A percentile compares a stretch with the other conserved stretches of the same genome.
Evolutionary conservation across 2,888 invertebrate genomes (phyloP).

Genomic region (Julus scanicus): DNA sequence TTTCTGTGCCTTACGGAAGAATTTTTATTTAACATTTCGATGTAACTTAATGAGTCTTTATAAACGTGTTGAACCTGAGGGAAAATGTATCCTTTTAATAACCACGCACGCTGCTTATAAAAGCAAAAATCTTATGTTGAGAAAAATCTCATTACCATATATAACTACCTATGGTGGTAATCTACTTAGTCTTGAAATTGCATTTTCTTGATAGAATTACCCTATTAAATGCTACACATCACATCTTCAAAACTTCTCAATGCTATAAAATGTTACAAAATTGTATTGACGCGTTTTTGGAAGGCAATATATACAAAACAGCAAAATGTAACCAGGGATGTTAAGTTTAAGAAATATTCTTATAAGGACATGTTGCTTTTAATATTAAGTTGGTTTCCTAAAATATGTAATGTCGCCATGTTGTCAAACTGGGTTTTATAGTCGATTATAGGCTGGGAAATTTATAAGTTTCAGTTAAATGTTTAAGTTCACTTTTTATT

Average conservation of each 20-base stretch:
- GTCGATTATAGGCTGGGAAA: too few species aligned
- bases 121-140: not conserved
- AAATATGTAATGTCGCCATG: too few species aligned
- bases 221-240: constrained; percentile 10
- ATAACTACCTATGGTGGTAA: constrained; percentile 20
- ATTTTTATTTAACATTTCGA: not conserved
- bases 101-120: not conserved
- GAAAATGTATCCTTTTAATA: not conserved
- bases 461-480: too few species aligned
- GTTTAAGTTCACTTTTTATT: too few species aligned
- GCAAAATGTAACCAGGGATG: not conserved
- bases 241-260: not conserved
- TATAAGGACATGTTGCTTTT: not conserved
- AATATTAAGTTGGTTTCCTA: not conserved
- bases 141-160: constrained; percentile 20
- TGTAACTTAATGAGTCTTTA: constrained; percentile 11
- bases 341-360: not conserved
- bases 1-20: not conserved
- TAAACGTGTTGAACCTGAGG: not conserved
- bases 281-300: not conserved
- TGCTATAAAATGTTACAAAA: not conserved
- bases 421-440: too few species aligned
- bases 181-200: constrained; percentile 21
- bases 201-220: constrained; percentile 45
- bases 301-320: not conserved